Conservation (phyloP, 2,888 invertebrate genomes). For the Dinocampus coccinellae region DNA sequence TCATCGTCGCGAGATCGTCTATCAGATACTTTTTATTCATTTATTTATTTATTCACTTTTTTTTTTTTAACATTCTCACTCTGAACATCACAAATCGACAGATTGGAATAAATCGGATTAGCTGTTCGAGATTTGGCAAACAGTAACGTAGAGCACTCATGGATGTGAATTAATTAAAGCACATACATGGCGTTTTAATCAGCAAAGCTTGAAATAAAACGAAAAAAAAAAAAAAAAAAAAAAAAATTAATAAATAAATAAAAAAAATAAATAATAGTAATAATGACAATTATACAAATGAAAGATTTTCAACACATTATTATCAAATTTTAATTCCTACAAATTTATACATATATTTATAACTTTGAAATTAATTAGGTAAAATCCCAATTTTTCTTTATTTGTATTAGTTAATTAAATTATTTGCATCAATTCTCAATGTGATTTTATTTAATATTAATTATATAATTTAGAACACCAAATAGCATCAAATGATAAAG, state of each 20-base stretch:
- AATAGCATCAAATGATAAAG: background rate
- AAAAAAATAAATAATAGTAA: too few species aligned
- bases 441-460: background rate
- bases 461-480: background rate
- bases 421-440: background rate
- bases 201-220: too few species aligned
- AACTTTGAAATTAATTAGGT: background rate
- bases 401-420: background rate
- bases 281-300: slow-evolving; percentile 29
- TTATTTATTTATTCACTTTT: background rate
- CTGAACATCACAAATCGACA: slow-evolving; percentile 16
- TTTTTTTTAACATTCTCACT: slow-evolving; percentile 5
- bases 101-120: slow-evolving; percentile 36
- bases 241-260: too few species aligned
- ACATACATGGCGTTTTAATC: slow-evolving; percentile 33
- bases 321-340: background rate
- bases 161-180: slow-evolving; percentile 35
- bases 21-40: background rate
- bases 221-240: slow-evolving; percentile 1
- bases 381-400: background rate
- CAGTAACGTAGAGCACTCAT: slow-evolving; percentile 9
- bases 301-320: slow-evolving; percentile 25
- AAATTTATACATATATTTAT: background rate
- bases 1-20: background rate
- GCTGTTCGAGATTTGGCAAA: slow-evolving; percentile 32